Evolutionary conservation across 2,797 vertebrate species (phyloP).

Genomic region (Poeciliopsis presidionis): DNA sequence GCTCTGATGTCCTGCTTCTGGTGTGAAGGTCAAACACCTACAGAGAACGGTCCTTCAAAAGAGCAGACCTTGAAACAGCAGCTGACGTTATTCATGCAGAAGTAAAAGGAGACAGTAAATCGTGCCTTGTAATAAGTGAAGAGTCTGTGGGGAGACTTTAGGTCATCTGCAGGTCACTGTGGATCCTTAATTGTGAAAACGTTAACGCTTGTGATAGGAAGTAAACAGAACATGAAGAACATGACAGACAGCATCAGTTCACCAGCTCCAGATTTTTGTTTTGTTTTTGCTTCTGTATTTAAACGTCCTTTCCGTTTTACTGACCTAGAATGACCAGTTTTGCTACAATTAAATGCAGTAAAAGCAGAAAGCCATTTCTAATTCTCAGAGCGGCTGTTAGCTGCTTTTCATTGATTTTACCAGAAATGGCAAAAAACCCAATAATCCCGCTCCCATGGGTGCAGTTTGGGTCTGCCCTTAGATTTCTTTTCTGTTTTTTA

Average conservation of each 20-base stretch:
- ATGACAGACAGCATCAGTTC: neutral
- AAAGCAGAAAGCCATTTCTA: neutral
- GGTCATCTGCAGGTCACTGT: neutral
- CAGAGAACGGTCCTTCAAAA: slow-evolving; percentile 26
- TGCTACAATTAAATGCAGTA: neutral
- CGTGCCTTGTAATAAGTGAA: slow-evolving; percentile 7
- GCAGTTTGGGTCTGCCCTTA: neutral
- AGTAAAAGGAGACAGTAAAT: slow-evolving; percentile 11
- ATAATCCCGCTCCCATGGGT: no score
- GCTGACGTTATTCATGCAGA: slow-evolving; percentile 11
- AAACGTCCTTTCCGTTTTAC: neutral
- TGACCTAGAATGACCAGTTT: neutral
- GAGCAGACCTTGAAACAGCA: slow-evolving; percentile 1
- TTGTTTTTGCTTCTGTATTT: neutral
- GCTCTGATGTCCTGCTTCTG: slow-evolving; percentile 20
- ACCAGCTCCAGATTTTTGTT: neutral
- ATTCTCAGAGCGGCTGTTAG: neutral
- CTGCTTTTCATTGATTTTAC: neutral
- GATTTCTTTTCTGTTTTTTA: no score
- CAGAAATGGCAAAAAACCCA: neutral
- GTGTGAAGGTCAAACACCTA: slow-evolving; percentile 66
- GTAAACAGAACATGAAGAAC: neutral
- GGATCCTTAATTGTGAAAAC: neutral
- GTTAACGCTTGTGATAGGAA: neutral
- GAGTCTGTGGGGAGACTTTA: neutral